phyloP scores from a whole-genome alignment of 1,140 invertebrate species.

The Drosophila novamexicana region DNA sequence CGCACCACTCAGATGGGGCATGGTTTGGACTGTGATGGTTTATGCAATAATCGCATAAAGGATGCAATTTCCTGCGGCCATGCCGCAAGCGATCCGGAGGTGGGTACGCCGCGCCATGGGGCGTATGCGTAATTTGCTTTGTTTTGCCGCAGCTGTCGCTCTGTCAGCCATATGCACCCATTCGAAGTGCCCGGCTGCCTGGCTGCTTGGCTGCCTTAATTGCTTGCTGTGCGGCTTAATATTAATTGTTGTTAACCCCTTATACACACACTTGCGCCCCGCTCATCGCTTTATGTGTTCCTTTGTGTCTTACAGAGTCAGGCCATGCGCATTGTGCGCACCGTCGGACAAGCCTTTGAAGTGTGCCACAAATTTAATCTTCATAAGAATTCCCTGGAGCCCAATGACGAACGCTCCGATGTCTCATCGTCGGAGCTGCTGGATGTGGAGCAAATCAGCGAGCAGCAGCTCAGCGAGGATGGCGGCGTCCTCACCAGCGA shows the following conservation, averaged over 20 bases:
- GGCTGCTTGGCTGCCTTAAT: slow-evolving; percentile 49
- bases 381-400: slow-evolving; percentile 85
- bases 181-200: slow-evolving; percentile 25
- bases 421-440: slow-evolving; percentile 86
- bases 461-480: slow-evolving; percentile 86
- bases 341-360: slow-evolving; percentile 99
- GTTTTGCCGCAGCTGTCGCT: slow-evolving; percentile 5
- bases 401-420: slow-evolving; percentile 88
- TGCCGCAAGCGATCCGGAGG: slow-evolving; percentile 70
- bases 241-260: slow-evolving; percentile 32
- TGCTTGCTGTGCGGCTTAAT: slow-evolving; percentile 28
- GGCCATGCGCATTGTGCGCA: slow-evolving; percentile 98
- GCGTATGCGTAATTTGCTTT: slow-evolving; percentile 62
- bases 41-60: slow-evolving; percentile 75
- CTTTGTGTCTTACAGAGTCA: slow-evolving; percentile 91
- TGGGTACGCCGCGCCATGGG: slow-evolving; percentile 49
- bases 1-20: slow-evolving; percentile 16
- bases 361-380: slow-evolving; percentile 97
- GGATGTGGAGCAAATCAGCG: slow-evolving; percentile 84
- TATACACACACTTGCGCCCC: slow-evolving; percentile 23
- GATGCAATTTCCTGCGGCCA: slow-evolving; percentile 62
- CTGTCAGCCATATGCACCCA: slow-evolving; percentile 11
- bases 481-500: slow-evolving; percentile 84
- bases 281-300: not conserved
- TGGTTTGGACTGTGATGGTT: slow-evolving; percentile 67